Evolutionary conservation across 2,888 invertebrate genomes (phyloP).

Genomic region (Craniophora ligustri): DNA sequence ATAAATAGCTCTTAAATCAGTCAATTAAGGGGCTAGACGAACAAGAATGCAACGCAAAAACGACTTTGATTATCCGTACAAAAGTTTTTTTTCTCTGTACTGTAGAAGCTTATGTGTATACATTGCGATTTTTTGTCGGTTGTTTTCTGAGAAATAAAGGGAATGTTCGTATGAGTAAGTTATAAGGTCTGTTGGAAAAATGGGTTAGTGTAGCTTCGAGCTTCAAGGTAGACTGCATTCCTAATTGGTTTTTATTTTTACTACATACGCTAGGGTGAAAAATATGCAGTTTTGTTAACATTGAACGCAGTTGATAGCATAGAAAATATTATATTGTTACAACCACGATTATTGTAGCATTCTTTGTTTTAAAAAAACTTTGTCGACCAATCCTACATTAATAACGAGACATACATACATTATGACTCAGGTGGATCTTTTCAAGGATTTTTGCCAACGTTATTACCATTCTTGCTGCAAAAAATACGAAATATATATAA

Average conservation of each 20-base stretch:
- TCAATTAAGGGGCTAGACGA: slow-evolving; percentile 74
- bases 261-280: neutral
- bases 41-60: slow-evolving; percentile 49
- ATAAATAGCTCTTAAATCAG: slow-evolving; percentile 74
- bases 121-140: slow-evolving; percentile 13
- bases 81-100: slow-evolving; percentile 16
- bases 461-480: too few species aligned
- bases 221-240: slow-evolving; percentile 2
- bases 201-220: slow-evolving; percentile 30
- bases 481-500: too few species aligned
- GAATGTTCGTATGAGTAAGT: slow-evolving; percentile 3
- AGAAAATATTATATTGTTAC: too few species aligned
- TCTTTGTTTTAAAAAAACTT: too few species aligned
- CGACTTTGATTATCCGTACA: slow-evolving; percentile 27
- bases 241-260: neutral
- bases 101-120: slow-evolving; percentile 24
- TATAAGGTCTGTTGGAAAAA: slow-evolving; percentile 20
- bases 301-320: neutral
- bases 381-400: too few species aligned
- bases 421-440: too few species aligned
- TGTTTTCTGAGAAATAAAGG: slow-evolving; percentile 8
- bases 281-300: neutral
- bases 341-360: too few species aligned
- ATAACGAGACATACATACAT: too few species aligned
- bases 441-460: too few species aligned